These are phyloP conservation scores for Drosophila biarmipes DNA, from an alignment of 1,140 invertebrate species.

Conservation along the genomic window DNA sequence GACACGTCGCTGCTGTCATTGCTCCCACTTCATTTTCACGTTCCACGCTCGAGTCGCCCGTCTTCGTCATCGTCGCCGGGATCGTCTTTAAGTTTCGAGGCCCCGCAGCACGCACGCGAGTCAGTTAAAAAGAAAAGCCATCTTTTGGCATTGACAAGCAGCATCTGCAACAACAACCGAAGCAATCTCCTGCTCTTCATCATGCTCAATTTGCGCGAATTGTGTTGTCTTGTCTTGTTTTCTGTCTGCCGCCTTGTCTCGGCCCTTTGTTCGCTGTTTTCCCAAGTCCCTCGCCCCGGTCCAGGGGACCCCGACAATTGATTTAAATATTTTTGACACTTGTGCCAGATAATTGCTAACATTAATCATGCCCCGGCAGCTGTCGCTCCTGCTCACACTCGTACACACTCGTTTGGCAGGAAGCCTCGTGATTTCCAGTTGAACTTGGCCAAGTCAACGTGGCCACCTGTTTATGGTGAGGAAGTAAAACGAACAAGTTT, in stretches of 20 bases:
- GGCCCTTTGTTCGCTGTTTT: conserved; percentile 35
- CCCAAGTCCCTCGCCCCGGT: background rate
- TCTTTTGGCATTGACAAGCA: conserved; percentile 73
- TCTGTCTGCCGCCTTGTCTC: conserved; percentile 59
- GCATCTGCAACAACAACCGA: conserved; percentile 35
- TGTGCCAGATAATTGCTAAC: conserved; percentile 75
- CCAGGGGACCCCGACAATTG: conserved; percentile 52
- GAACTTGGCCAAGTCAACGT: conserved; percentile 1
- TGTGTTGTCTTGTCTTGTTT: conserved; percentile 79
- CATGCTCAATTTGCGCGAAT: conserved; percentile 82
- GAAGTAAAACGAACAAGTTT: background rate
- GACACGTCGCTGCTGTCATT: conserved; percentile 78
- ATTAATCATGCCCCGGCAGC: conserved; percentile 76
- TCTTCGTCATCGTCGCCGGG: background rate
- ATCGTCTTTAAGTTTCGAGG: conserved; percentile 58
- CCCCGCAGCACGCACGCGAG: conserved; percentile 28
- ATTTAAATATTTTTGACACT: conserved; percentile 84
- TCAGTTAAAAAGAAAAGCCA: conserved; percentile 64
- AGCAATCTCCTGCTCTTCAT: conserved; percentile 65
- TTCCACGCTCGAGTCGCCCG: conserved; percentile 35
- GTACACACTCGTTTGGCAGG: background rate
- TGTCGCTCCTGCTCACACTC: conserved; percentile 44
- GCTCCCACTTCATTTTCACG: conserved; percentile 67
- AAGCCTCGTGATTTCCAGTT: conserved; percentile 8
- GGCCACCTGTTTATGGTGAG: background rate